Conservation (phyloP, 2,888 invertebrate species). For the Tachystola acroxantha region DNA sequence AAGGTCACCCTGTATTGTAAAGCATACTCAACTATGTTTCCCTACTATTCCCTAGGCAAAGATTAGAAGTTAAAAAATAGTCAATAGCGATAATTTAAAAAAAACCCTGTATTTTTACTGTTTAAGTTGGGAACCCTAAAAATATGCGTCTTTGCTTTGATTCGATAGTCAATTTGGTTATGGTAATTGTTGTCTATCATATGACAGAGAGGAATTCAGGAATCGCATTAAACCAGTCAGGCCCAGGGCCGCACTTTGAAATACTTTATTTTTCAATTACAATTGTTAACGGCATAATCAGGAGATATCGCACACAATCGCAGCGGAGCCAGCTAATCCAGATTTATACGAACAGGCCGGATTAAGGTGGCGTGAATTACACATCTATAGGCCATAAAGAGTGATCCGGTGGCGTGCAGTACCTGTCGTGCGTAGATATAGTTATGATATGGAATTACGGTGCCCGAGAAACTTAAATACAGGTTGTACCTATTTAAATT, state of each 20-base stretch:
- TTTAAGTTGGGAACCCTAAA: too few species aligned
- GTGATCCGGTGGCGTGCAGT: conserved; percentile 72
- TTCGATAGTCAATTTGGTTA: too few species aligned
- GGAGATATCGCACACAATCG: conserved; percentile 64
- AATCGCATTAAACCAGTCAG: too few species aligned
- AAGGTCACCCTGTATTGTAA: too few species aligned
- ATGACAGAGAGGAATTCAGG: too few species aligned
- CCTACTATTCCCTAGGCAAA: too few species aligned
- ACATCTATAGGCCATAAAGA: conserved; percentile 78
- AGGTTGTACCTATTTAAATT: conserved; percentile 22
- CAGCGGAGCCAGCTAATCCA: conserved; percentile 68
- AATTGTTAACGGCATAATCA: conserved; percentile 76
- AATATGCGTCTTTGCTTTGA: too few species aligned
- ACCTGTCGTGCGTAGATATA: conserved; percentile 62
- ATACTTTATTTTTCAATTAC: conserved; percentile 73
- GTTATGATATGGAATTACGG: conserved; percentile 59
- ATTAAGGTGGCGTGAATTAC: conserved; percentile 78
- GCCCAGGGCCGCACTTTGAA: conserved; percentile 26
- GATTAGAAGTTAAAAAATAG: too few species aligned
- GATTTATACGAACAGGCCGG: conserved; percentile 73
- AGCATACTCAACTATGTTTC: too few species aligned
- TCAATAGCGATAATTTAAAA: too few species aligned
- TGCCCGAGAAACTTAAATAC: conserved; percentile 22
- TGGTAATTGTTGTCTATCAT: too few species aligned
- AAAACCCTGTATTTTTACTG: too few species aligned